Conservation (phyloP, 2,888 invertebrate genomes). For the Mechanitis messenoides region DNA sequence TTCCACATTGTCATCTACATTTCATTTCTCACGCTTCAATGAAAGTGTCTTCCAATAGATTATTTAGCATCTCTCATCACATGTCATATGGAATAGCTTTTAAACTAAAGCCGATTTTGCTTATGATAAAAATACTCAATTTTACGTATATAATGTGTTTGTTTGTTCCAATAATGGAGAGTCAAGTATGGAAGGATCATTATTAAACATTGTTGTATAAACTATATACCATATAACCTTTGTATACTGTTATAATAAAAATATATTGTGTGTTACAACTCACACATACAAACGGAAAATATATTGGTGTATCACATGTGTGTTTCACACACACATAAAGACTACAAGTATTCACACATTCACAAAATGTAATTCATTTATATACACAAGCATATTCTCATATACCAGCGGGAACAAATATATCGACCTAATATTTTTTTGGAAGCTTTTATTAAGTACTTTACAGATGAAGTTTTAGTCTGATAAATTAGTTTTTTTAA, state of each 20-base stretch:
- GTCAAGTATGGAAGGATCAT: too few relatives aligned
- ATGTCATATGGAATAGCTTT: conserved; percentile 1
- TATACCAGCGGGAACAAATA: conserved; percentile 60
- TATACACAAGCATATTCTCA: conserved; percentile 20
- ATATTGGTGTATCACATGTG: too few relatives aligned
- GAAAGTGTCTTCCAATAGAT: conserved; percentile 71
- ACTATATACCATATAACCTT: too few relatives aligned
- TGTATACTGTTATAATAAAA: too few relatives aligned
- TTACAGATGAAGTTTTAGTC: conserved; percentile 48
- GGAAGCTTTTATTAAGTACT: conserved; percentile 43
- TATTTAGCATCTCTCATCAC: conserved; percentile 38
- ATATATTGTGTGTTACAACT: too few relatives aligned
- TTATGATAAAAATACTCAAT: conserved; percentile 14
- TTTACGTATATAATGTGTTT: too few relatives aligned
- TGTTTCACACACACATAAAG: too few relatives aligned
- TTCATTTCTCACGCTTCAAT: conserved; percentile 48
- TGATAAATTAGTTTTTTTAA: conserved; percentile 63
- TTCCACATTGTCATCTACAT: conserved; percentile 43
- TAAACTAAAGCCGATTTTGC: conserved; percentile 8
- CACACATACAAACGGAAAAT: too few relatives aligned
- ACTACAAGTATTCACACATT: too few relatives aligned
- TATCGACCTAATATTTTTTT: conserved; percentile 65
- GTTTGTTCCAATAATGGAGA: too few relatives aligned
- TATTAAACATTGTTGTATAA: too few relatives aligned
- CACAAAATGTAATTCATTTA: not conserved